Conservation (phyloP, 2,797 vertebrate genomes). For the Fistularia commersonii region DNA sequence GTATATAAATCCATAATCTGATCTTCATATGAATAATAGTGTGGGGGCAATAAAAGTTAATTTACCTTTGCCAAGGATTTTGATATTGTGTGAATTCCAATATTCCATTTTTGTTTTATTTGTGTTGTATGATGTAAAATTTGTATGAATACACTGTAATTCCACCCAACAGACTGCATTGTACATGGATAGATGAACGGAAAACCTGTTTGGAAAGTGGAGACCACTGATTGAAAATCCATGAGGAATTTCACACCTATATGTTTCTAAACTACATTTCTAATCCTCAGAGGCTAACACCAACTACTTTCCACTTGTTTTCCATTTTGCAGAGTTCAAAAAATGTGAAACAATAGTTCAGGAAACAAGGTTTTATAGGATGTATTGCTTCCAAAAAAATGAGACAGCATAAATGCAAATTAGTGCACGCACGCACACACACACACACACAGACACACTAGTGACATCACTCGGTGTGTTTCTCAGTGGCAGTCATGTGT, state of each 20-base stretch:
- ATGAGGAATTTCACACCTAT: slow-evolving; percentile 21
- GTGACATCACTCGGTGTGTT: slow-evolving; percentile 9
- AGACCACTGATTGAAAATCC: slow-evolving; percentile 10
- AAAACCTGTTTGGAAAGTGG: slow-evolving; percentile 12
- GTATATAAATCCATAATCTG: too few species aligned
- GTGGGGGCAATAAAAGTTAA: too few species aligned
- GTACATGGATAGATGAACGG: slow-evolving; percentile 7
- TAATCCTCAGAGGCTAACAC: slow-evolving; percentile 14
- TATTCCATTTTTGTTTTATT: background rate
- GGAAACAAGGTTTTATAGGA: background rate
- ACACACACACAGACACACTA: background rate
- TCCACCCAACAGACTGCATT: slow-evolving; percentile 1
- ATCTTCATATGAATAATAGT: too few species aligned
- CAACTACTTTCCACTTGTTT: slow-evolving; percentile 24
- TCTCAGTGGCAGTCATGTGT: slow-evolving; percentile 23
- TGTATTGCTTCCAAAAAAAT: too few species aligned
- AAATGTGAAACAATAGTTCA: slow-evolving; percentile 12
- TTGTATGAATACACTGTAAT: slow-evolving; percentile 7
- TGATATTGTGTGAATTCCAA: too few species aligned
- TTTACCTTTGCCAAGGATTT: too few species aligned
- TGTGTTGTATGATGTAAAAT: slow-evolving; percentile 7
- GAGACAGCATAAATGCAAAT: too few species aligned
- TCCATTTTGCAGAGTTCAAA: slow-evolving; percentile 17
- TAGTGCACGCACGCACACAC: too few species aligned
- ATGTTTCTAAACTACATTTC: slow-evolving; percentile 11